Base-by-base conservation (phyloP, 2,888 invertebrate genomes). In the Carterocephalus palaemon region DNA sequence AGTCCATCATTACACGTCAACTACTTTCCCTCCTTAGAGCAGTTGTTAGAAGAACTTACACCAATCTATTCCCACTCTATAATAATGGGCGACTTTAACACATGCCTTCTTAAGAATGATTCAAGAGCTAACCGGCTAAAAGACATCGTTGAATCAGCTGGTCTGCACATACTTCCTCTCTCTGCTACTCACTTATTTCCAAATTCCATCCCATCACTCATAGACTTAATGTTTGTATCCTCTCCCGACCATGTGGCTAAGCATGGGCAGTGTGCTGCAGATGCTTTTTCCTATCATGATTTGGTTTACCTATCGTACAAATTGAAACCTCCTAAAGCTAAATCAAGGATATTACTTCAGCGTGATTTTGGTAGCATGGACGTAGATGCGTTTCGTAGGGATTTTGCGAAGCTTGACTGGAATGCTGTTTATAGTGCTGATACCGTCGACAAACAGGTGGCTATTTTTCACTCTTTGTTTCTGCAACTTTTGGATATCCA, bases 261-360 rank as follows among this genome's bases (percentile, higher is more conserved):
- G 8, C 23, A 43, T 22, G 48, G 48, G 9, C 51, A 51, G 12
- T 40, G 33, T 8, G 4, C 39, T 10, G 51, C 51, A 9, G 37
- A 39, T 10, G 42, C 46, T 4, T 51, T 48, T 34, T 51, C 47
- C 5, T 46, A 41, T 33, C 50, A 51, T 9, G 48, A 51, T 22
- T 24, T 47, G 2, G 37, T 48, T 5, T 48, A 34, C 29, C 10
- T 48, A 8, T 51, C 46, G 5, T 51, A 48, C 26, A 51, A 48
- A 38, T 20, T 47, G 3, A 43, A 47, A 9, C 38, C 38, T 23
- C 43, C 43, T 6, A 48, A 48, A 41, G 7, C 24, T 6, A 47
- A 40, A 29, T 12, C 23, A 4, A 24, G 13, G 15, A 13, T 32
- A n/a, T 13, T 47, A 3, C 12, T 39, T 20, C 47, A 34, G 12